Conservation (phyloP, 2,888 invertebrate species). For the Drosophila nr. perissopoda region DNA sequence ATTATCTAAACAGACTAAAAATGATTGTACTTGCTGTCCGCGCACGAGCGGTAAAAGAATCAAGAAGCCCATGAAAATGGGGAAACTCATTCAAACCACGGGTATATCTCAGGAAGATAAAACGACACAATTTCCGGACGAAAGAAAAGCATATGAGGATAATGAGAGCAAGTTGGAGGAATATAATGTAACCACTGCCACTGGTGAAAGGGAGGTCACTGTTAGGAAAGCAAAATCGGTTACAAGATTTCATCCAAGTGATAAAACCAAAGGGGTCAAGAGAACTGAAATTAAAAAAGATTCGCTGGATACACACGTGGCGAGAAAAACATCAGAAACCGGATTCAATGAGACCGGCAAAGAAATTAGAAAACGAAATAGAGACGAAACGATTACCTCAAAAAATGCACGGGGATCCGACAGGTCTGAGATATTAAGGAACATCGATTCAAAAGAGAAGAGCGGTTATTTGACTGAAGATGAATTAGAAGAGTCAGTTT, state of each 20-base stretch:
- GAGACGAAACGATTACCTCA: background rate
- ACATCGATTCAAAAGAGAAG: background rate
- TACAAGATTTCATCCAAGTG: background rate
- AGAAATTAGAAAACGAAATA: background rate
- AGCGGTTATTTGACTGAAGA: background rate
- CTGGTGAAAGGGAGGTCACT: conserved; percentile 13
- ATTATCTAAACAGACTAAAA: background rate
- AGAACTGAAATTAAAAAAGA: background rate
- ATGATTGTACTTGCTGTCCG: background rate
- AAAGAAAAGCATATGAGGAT: background rate
- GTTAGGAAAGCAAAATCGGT: background rate
- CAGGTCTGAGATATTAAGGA: background rate
- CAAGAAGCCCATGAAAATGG: background rate
- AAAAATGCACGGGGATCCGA: background rate
- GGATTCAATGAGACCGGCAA: background rate
- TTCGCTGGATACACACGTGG: background rate
- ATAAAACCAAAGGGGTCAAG: background rate
- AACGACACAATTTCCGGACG: conserved; percentile 24
- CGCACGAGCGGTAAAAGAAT: background rate
- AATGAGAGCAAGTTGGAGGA: background rate
- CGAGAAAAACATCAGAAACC: background rate
- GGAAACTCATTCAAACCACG: conserved; percentile 9
- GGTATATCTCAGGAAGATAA: background rate
- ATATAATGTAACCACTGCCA: background rate
- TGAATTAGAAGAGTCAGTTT: background rate